Evolutionary conservation across 2,797 vertebrate species (phyloP), one percentile per base, ranked within the genome.

Genomic region (Helicolenus hilgendorfi): DNA sequence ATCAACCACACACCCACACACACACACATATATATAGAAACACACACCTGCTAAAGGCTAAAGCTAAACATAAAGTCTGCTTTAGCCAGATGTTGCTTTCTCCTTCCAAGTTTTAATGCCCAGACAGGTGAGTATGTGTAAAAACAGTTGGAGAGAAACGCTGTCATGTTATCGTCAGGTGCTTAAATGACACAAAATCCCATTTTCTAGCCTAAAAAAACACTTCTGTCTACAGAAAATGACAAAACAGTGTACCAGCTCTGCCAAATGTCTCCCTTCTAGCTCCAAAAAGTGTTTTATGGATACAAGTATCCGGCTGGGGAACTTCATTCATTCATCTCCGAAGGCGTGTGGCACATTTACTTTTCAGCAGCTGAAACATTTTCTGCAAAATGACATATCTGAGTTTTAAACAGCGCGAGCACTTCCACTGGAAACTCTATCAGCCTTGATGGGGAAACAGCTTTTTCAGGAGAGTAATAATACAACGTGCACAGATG

Each of bases 391-490:
- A 88, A 87, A 89, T 89, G 84, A 89, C 77, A 88, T 27, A 82
- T 91, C 45, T 84, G 64, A 77, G 79, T 86, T 92, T 87, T 84
- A 89, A 89, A 81, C 69, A 79, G 58, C 11, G 4, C 73, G 5
- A 29, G 81, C 77, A 72, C 69, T 85, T 91, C 65, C 85, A 71
- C 31, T 45, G 79, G 81, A 79, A 93, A 85, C 83, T 93, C 86
- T 53, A 91, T 95, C 90, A 92, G 72, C 86, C 62, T 62, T 70
- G 82, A 91, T 83, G 82, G 86, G 81, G 69, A 85, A 90, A 92
- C 79, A 79, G 88, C 83, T 83, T 91, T 95, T 94, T 90, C 89
- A 74, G 59, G 80, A 68, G 69, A 75, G 89, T 82, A 83, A 91
- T 88, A 72, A 91, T 88, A 72, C 84, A 83, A 88, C 72, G 79